phyloP scores from a whole-genome alignment of 2,888 invertebrate species.

The Agrilus mali region DNA sequence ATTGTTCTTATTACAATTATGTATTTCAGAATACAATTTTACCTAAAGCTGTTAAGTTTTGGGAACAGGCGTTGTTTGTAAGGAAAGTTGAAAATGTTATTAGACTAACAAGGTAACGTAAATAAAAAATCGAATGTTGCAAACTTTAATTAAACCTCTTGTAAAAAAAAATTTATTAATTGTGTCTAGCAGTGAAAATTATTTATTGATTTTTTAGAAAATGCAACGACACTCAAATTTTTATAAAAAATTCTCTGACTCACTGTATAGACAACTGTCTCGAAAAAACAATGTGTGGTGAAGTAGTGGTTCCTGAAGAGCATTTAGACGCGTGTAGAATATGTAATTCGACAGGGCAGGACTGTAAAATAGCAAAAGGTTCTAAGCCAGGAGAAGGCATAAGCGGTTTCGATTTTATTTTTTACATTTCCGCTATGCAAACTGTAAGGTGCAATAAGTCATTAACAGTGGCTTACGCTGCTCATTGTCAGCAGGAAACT shows the following conservation, averaged over 20 bases:
- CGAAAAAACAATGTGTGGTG: slow-evolving; percentile 85
- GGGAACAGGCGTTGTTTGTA: slow-evolving; percentile 86
- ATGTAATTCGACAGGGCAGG: slow-evolving; percentile 76
- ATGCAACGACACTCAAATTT: slow-evolving; percentile 79
- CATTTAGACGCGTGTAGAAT: slow-evolving; percentile 89
- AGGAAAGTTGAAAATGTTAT: slow-evolving; percentile 77
- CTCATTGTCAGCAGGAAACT: slow-evolving; percentile 95
- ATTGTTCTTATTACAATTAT: background rate
- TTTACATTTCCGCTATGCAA: slow-evolving; percentile 92
- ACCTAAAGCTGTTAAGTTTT: slow-evolving; percentile 84
- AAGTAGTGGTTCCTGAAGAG: slow-evolving; percentile 82
- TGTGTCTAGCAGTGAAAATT: no score
- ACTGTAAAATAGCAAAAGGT: slow-evolving; percentile 50
- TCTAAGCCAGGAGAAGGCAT: slow-evolving; percentile 54
- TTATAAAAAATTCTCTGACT: slow-evolving; percentile 68
- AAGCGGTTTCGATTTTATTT: slow-evolving; percentile 80
- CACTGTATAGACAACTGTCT: slow-evolving; percentile 82
- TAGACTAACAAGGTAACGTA: slow-evolving; percentile 66
- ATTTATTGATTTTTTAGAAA: slow-evolving; percentile 43
- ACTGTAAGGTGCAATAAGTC: slow-evolving; percentile 80
- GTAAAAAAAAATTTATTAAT: no score
- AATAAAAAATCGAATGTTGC: no score
- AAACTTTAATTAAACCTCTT: no score
- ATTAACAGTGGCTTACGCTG: slow-evolving; percentile 91
- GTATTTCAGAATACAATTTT: slow-evolving; percentile 66